Percentiles rank a stretch among this genome's conserved stretches.
phyloP scores from a whole-genome alignment of 2,888 invertebrate genomes.

The Brachypterus glaber region DNA sequence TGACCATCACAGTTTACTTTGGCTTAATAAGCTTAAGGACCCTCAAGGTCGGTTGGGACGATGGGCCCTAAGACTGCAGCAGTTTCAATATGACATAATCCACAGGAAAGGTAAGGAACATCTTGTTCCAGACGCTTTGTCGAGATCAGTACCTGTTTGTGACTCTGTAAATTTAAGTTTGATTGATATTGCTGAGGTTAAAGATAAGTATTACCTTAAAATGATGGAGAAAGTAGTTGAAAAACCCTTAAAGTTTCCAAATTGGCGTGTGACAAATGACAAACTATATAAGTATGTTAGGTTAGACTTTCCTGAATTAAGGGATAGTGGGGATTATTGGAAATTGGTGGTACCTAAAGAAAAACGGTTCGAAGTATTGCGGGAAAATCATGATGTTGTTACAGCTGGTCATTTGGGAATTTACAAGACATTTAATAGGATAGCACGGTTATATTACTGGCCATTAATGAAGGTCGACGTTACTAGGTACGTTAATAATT shows the following conservation, averaged over 20 bases:
- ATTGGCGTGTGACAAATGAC: slow-evolving; percentile 16
- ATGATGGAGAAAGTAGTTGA: slow-evolving; percentile 11
- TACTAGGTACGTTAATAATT: slow-evolving; percentile 17
- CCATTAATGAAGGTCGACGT: slow-evolving; percentile 21
- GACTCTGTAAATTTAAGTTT: too few relatives aligned
- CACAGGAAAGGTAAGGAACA: slow-evolving; percentile 16
- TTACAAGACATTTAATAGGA: slow-evolving; percentile 17
- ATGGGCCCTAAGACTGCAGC: slow-evolving; percentile 7
- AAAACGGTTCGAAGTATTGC: slow-evolving; percentile 6
- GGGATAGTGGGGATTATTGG: slow-evolving; percentile 14
- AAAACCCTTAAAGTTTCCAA: slow-evolving; percentile 14
- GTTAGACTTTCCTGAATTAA: slow-evolving; percentile 12
- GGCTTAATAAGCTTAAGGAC: slow-evolving; percentile 7
- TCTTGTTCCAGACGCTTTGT: slow-evolving; percentile 17
- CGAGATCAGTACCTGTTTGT: slow-evolving; percentile 10
- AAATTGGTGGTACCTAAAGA: slow-evolving; percentile 17
- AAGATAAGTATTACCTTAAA: slow-evolving; percentile 17
- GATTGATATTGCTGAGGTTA: slow-evolving; percentile 3
- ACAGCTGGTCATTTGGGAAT: slow-evolving; percentile 21
- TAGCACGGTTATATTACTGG: slow-evolving; percentile 20
- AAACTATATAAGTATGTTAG: slow-evolving; percentile 17
- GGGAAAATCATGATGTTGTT: slow-evolving; percentile 16
- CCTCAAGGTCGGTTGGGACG: slow-evolving; percentile 9
- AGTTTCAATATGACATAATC: slow-evolving; percentile 3
- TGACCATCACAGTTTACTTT: slow-evolving; percentile 8